Evolutionary conservation across 2,888 invertebrate genomes (phyloP), one percentile per base, ranked within the genome.

Genomic region (Syritta pipiens): DNA sequence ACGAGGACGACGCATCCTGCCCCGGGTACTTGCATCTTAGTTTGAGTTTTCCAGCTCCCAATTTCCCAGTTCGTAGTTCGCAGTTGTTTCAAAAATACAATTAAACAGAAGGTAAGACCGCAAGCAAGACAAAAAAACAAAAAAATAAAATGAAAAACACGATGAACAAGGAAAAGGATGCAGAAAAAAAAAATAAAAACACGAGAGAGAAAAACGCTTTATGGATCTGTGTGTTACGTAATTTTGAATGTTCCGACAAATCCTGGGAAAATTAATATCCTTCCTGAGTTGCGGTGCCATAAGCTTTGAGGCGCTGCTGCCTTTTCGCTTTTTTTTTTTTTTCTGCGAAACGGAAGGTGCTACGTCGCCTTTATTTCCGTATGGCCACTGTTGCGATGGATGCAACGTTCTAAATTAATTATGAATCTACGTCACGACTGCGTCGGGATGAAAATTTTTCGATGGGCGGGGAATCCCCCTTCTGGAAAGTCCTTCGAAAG

Each of bases 391-490:
- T 53, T 77, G 55, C 30, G 44, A 20, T 72, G 30, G 53, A 55
- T 79, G 67, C 72, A 67, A 51, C 44, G 28, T 67, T 67, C 65
- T 72, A 72, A 79, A 79, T 79, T 72, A 79, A 72, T 79, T 79
- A 72, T 72, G 60, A 65, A 60, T 55, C 60, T 60, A 60, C 44
- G 51, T 53, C 60, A 53, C 24, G 14, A 37, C 35, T 22, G 30
- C 30, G 32, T 35, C 17, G 48, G 24, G n/a, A 9, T 2, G 1
- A 4, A n/a, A n/a, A n/a, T n/a, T n/a, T n/a, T n/a, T n/a, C n/a
- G n/a, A n/a, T n/a, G n/a, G n/a, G n/a, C n/a, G n/a, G n/a, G n/a
- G n/a, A n/a, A n/a, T n/a, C n/a, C n/a, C n/a, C n/a, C n/a, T n/a
- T n/a, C n/a, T n/a, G n/a, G n/a, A n/a, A n/a, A n/a, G n/a, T n/a